phyloP scores from a whole-genome alignment of 1,140 invertebrate species.

The Drosophila parvula region DNA sequence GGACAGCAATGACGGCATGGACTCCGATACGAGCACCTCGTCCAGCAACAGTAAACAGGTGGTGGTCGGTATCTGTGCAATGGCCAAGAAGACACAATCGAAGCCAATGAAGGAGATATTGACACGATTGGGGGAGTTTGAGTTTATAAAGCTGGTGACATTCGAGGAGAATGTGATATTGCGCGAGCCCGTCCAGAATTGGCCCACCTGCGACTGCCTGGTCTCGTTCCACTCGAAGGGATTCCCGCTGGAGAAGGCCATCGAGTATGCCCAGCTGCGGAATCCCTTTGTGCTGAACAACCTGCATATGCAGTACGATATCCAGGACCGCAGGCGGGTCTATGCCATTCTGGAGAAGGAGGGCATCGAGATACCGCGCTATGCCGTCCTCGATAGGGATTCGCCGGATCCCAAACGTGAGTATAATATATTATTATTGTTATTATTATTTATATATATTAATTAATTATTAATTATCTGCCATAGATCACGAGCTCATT shows the following conservation, averaged over 20 bases:
- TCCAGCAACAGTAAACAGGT: slow-evolving; percentile 87
- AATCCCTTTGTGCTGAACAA: slow-evolving; percentile 99
- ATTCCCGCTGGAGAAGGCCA: slow-evolving; percentile 99
- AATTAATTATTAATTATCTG: too few relatives aligned
- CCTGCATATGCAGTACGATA: slow-evolving; percentile 98
- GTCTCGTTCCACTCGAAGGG: slow-evolving; percentile 99
- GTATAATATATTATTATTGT: slow-evolving; percentile 84
- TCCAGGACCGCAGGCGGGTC: slow-evolving; percentile 97
- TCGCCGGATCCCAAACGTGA: slow-evolving; percentile 95
- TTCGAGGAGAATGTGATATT: slow-evolving; percentile 97
- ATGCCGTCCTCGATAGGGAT: slow-evolving; percentile 98
- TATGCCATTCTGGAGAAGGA: slow-evolving; percentile 97
- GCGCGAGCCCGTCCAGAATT: slow-evolving; percentile 98
- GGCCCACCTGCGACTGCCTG: slow-evolving; percentile 98
- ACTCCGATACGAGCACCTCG: slow-evolving; percentile 85
- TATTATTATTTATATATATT: too few relatives aligned
- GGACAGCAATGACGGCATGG: slow-evolving; percentile 86
- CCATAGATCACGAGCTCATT: slow-evolving; percentile 93
- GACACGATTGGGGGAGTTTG: slow-evolving; percentile 96
- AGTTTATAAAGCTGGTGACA: slow-evolving; percentile 96
- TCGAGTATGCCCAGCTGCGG: slow-evolving; percentile 96
- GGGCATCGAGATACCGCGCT: slow-evolving; percentile 98
- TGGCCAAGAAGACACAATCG: slow-evolving; percentile 99
- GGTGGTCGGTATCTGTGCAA: slow-evolving; percentile 98
- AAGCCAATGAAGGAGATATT: slow-evolving; percentile 99